These are phyloP conservation scores for Sphinx pinastri DNA, from an alignment of 2,888 invertebrate genomes.

Conservation along the genomic window DNA sequence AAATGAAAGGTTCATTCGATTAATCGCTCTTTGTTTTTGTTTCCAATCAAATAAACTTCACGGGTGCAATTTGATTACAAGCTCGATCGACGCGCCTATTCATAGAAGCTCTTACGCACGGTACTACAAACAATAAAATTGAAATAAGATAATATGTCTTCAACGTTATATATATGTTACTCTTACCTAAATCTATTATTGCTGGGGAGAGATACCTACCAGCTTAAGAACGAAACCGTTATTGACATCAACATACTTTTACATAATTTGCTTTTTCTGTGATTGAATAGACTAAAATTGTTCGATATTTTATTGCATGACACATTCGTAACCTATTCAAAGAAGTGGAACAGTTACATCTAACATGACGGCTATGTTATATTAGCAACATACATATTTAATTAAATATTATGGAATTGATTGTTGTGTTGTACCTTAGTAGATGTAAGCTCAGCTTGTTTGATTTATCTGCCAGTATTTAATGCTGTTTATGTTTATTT, in stretches of 20 bases:
- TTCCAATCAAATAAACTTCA: constrained; percentile 46
- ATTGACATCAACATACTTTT: constrained; percentile 13
- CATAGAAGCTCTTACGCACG: constrained; percentile 14
- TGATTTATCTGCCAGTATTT: constrained; percentile 73
- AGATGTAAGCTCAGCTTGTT: constrained; percentile 71
- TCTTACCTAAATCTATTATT: background rate
- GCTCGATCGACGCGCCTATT: constrained; percentile 27
- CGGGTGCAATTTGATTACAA: constrained; percentile 43
- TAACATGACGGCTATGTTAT: constrained; percentile 15
- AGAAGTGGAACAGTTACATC: constrained; percentile 12
- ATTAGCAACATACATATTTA: constrained; percentile 14
- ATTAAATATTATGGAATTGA: constrained; percentile 40
- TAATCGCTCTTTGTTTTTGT: constrained; percentile 66
- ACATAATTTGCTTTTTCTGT: constrained; percentile 18
- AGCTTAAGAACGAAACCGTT: background rate
- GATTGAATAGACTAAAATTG: constrained; percentile 23
- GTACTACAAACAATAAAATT: background rate
- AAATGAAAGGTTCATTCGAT: constrained; percentile 66
- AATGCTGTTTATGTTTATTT: constrained; percentile 52
- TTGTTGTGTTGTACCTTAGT: constrained; percentile 65
- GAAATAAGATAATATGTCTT: constrained; percentile 2
- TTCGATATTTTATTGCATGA: constrained; percentile 20
- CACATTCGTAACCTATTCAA: constrained; percentile 11
- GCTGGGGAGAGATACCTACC: background rate
- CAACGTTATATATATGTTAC: background rate